A percentile compares a stretch with the other conserved stretches of the same genome.
phyloP scores from a whole-genome alignment of 2,113 vertebrate genomes.

The Rhinogobius similis region DNA sequence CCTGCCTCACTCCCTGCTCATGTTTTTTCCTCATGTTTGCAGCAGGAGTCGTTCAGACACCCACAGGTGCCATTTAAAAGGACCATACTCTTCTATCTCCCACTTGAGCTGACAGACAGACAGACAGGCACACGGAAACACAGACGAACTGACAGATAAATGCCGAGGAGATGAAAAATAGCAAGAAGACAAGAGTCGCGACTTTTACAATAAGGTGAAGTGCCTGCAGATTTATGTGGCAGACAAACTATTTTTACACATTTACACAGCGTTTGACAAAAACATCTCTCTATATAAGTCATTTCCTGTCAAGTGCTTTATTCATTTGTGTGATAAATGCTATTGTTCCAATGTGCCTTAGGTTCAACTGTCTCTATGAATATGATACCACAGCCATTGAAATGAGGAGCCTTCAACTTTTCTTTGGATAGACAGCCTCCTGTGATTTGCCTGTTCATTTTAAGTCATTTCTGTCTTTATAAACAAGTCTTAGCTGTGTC shows the following conservation, averaged over 20 bases:
- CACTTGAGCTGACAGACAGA: conserved; percentile 22
- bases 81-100: conserved; percentile 30
- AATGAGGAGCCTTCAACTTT: not conserved
- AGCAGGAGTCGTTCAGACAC: conserved; percentile 40
- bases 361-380: conserved; percentile 1
- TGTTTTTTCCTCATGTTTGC: conserved; percentile 21
- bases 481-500: not conserved
- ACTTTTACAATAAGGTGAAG: conserved; percentile 4
- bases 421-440: not conserved
- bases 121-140: conserved; percentile 18
- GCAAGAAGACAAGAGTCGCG: conserved; percentile 8
- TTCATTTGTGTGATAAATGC: conserved; percentile 6
- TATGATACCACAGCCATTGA: not conserved
- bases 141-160: conserved; percentile 19
- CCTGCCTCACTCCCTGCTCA: conserved; percentile 31
- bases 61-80: conserved; percentile 42
- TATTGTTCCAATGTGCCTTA: not conserved
- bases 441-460: not conserved
- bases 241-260: not conserved
- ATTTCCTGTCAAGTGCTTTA: not conserved
- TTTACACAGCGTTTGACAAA: conserved; percentile 3
- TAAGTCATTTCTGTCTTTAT: not conserved
- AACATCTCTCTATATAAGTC: not conserved
- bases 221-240: not conserved
- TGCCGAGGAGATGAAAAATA: conserved; percentile 11